A percentile compares a stretch with the other conserved stretches of the same genome.
These are phyloP conservation scores for Hylaeus volcanicus DNA, from an alignment of 1,140 invertebrate species.

Conservation along the genomic window DNA sequence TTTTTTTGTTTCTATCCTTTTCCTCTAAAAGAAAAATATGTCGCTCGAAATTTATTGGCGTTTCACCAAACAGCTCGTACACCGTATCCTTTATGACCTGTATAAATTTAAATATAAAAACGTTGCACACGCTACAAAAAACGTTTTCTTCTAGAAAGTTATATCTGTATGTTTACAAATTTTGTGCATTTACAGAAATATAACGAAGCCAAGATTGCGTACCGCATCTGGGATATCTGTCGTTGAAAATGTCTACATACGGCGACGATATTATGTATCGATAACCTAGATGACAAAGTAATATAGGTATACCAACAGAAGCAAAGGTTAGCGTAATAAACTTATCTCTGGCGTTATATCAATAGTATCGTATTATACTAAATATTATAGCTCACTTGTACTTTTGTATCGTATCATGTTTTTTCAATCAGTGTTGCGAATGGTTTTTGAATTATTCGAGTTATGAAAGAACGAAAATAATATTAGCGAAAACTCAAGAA, in stretches of 20 bases:
- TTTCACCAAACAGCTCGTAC: slow-evolving; percentile 17
- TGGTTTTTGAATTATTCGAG: slow-evolving; percentile 4
- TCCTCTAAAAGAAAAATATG: slow-evolving; percentile 6
- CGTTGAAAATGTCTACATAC: slow-evolving; percentile 21
- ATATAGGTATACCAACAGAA: too few species aligned
- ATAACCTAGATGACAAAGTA: too few species aligned
- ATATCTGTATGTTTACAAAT: slow-evolving; percentile 53
- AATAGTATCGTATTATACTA: too few species aligned
- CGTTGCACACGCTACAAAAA: slow-evolving; percentile 47
- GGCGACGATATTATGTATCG: not conserved
- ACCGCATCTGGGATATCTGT: slow-evolving; percentile 40
- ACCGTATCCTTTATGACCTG: slow-evolving; percentile 34
- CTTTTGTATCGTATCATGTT: not conserved
- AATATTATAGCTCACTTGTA: slow-evolving; percentile 15
- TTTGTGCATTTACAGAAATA: slow-evolving; percentile 54
- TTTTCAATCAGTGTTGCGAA: slow-evolving; percentile 1
- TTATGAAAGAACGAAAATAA: slow-evolving; percentile 1
- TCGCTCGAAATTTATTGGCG: slow-evolving; percentile 13
- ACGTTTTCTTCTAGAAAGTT: slow-evolving; percentile 15
- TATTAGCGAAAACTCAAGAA: not conserved
- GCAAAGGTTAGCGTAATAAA: too few species aligned
- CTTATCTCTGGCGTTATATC: too few species aligned
- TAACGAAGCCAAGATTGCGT: slow-evolving; percentile 42
- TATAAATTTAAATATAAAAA: slow-evolving; percentile 63
- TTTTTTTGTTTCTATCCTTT: not conserved